These are phyloP conservation scores for Trinectes maculatus DNA, from an alignment of 2,113 vertebrate genomes.

Conservation along the genomic window DNA sequence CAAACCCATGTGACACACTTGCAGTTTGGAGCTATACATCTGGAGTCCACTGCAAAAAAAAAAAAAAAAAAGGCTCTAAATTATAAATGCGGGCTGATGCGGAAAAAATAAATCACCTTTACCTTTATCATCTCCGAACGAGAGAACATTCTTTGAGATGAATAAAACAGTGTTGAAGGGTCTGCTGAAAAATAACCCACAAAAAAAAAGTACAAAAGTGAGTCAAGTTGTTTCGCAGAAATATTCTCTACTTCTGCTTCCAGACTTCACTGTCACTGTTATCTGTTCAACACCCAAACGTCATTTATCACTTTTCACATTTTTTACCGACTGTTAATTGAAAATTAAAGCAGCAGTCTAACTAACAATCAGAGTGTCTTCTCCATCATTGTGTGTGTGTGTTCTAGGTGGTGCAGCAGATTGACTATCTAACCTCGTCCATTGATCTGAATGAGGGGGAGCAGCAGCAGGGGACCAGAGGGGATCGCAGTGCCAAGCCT, in stretches of 20 bases:
- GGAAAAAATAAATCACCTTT: background rate
- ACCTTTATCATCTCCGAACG: background rate
- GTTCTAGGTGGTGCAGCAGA: slow-evolving; percentile 84
- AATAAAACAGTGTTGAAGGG: background rate
- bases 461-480: slow-evolving; percentile 23
- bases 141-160: background rate
- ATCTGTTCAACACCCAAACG: background rate
- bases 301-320: background rate
- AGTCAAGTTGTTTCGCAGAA: background rate
- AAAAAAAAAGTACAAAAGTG: background rate
- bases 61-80: background rate
- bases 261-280: background rate
- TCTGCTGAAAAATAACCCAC: background rate
- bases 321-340: background rate
- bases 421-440: slow-evolving; percentile 81
- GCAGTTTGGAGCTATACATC: slow-evolving; percentile 11
- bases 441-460: slow-evolving; percentile 79
- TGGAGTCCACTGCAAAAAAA: slow-evolving; percentile 3
- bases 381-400: slow-evolving; percentile 19
- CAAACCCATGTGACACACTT: slow-evolving; percentile 26
- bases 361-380: too few species aligned
- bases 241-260: too few species aligned
- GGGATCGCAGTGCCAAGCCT: slow-evolving; percentile 35
- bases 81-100: slow-evolving; percentile 4
- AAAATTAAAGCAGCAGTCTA: background rate